A percentile compares a stretch with the other conserved stretches of the same genome.
These are phyloP conservation scores for Craseonycteris thonglongyai DNA, from an alignment of 2,113 vertebrate genomes.

Conservation along the genomic window DNA sequence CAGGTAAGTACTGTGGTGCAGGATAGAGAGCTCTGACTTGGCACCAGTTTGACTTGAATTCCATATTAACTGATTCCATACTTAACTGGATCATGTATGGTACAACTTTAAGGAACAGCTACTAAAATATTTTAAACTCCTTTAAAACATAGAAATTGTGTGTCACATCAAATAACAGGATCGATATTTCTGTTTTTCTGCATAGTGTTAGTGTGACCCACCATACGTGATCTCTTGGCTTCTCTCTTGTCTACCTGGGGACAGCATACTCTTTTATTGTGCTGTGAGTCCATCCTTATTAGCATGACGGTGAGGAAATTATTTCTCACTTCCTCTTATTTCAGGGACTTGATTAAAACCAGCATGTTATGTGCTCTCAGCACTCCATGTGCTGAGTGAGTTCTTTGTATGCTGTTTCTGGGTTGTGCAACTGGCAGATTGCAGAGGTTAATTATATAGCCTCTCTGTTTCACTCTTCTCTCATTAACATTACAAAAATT, in stretches of 20 bases:
- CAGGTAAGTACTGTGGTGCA: background rate
- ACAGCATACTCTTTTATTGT: background rate
- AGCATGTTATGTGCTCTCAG: background rate
- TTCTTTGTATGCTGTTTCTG: background rate
- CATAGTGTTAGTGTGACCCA: background rate
- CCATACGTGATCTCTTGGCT: background rate
- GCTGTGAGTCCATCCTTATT: background rate
- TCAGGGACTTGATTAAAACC: background rate
- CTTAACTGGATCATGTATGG: background rate
- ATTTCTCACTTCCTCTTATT: conserved; percentile 1
- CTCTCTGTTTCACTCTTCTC: background rate
- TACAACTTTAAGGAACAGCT: background rate
- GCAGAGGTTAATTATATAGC: background rate
- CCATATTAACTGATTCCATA: background rate
- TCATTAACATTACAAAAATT: background rate
- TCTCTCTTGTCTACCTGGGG: background rate
- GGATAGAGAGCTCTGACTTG: background rate
- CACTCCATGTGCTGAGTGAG: background rate
- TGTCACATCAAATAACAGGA: background rate
- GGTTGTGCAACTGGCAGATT: background rate
- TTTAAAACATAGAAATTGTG: background rate
- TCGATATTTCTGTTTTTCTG: background rate
- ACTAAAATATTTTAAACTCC: background rate
- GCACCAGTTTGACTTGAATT: background rate
- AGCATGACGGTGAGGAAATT: background rate